Base-by-base conservation (phyloP, 1,140 invertebrate genomes). In the Calycopis cecrops region DNA sequence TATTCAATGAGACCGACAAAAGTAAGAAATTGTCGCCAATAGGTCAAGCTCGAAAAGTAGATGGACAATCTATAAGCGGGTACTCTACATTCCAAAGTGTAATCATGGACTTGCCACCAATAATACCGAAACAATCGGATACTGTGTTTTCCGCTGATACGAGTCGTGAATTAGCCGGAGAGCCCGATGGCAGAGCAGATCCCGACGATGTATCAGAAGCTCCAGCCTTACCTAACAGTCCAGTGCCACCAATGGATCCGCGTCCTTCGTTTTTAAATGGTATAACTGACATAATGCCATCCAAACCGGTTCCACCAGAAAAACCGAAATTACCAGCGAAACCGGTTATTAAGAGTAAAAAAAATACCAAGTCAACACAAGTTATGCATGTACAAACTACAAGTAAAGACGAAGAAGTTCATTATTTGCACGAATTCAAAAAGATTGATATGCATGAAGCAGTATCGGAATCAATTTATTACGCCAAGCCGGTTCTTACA, bases 121-220 rank as follows among this genome's bases (percentile, higher is more conserved):
- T 88, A 35, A 73, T 87, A 59, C 79, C 85, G 8, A 86, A 88
- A 68, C 65, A 79, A 60, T 21, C 80, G 60, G 60, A 77, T 67
- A 68, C 63, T 33, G 82, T 86, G 17, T 90, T 91, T 62, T 85
- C 79, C 18, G 88, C 88, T 11, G 89, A 92, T 40, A 90, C 90
- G 14, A 93, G 92, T 71, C 85, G 94, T 3, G 94, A 95, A 66
- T 85, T 93, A 60, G 94, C 94, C 2, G 94, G 94, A 1, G 94
- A 94, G 63, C 94, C 94, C 0, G 94, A 95, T 63, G 94, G 94
- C 6, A 91, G 92, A 63, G 93, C 93, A 12, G 94, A 95, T 82
- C 93, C 94, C 3, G 93, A 94, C 65, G 91, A 92, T 34, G 80
- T 88, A 0, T 83, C 75, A 3, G 92, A 93, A 80, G 89, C 93